Evolutionary conservation across 2,888 invertebrate genomes (phyloP).

Genomic region (Dysmachus trigonus): DNA sequence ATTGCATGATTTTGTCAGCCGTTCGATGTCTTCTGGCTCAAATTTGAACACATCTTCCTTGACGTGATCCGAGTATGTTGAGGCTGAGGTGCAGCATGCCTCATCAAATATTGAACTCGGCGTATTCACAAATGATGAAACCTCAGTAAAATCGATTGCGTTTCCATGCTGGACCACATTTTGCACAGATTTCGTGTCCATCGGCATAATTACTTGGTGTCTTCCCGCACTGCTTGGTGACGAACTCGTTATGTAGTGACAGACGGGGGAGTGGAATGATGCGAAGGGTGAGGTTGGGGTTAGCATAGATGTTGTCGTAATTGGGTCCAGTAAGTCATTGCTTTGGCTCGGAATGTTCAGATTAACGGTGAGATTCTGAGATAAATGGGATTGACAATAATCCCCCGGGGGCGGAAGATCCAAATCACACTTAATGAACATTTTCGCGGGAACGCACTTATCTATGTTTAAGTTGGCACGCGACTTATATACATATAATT

Average conservation of each 20-base stretch:
- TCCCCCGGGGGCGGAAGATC: conserved; percentile 33
- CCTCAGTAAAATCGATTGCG: conserved; percentile 52
- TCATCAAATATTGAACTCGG: conserved; percentile 62
- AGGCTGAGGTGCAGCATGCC: conserved; percentile 45
- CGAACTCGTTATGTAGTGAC: conserved; percentile 23
- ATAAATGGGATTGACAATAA: conserved; percentile 37
- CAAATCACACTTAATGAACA: conserved; percentile 48
- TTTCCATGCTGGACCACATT: conserved; percentile 45
- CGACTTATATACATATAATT: background rate
- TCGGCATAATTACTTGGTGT: conserved; percentile 43
- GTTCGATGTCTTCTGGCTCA: conserved; percentile 64
- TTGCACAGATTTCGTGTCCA: conserved; percentile 5
- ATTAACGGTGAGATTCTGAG: conserved; percentile 8
- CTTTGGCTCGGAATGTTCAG: conserved; percentile 48
- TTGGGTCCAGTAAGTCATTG: conserved; percentile 33
- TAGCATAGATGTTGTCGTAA: conserved; percentile 44
- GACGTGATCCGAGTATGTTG: conserved; percentile 43
- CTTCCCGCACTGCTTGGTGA: background rate
- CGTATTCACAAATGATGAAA: conserved; percentile 59
- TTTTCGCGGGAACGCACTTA: conserved; percentile 14
- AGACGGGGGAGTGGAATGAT: conserved; percentile 12
- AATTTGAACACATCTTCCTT: conserved; percentile 62
- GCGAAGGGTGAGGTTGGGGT: conserved; percentile 51
- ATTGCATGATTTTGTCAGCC: conserved; percentile 56
- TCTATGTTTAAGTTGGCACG: background rate